These are phyloP conservation scores for Drosophila miranda DNA, from an alignment of 1,140 invertebrate species.

Conservation along the genomic window DNA sequence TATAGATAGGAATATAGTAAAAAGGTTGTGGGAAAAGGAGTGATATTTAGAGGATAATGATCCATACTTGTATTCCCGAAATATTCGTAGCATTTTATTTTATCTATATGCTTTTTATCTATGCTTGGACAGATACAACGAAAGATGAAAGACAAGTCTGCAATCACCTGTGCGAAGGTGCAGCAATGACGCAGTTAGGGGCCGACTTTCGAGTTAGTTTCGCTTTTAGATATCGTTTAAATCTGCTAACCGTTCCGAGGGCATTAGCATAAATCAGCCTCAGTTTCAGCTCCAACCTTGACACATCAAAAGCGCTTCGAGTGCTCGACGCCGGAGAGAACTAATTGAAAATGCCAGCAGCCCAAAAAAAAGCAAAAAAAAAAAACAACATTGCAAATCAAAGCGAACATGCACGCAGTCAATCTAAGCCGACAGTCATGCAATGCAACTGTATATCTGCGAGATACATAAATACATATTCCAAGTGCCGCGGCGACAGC, in stretches of 20 bases:
- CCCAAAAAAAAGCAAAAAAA: conserved; percentile 1
- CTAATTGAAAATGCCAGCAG: conserved; percentile 65
- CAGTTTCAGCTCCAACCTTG: conserved; percentile 41
- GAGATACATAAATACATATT: conserved; percentile 70
- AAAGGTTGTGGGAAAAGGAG: no score
- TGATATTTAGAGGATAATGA: no score
- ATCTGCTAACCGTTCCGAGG: conserved; percentile 1
- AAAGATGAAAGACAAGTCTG: conserved; percentile 33
- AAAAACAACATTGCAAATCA: conserved; percentile 40
- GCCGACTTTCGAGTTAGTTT: conserved; percentile 46
- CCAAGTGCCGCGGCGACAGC: conserved; percentile 73
- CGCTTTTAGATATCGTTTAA: conserved; percentile 40
- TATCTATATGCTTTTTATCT: no score
- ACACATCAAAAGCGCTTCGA: conserved; percentile 29
- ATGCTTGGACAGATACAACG: conserved; percentile 35
- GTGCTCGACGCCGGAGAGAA: conserved; percentile 14
- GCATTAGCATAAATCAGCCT: conserved; percentile 55
- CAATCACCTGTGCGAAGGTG: conserved; percentile 34
- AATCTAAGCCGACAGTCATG: conserved; percentile 59
- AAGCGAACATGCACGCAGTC: conserved; percentile 49
- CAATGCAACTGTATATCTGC: conserved; percentile 49
- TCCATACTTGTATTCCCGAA: no score
- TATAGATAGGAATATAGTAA: no score
- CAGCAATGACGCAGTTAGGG: conserved; percentile 60
- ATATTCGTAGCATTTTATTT: no score